phyloP scores from a whole-genome alignment of 2,888 invertebrate genomes.

The Chaitophorus viminalis region DNA sequence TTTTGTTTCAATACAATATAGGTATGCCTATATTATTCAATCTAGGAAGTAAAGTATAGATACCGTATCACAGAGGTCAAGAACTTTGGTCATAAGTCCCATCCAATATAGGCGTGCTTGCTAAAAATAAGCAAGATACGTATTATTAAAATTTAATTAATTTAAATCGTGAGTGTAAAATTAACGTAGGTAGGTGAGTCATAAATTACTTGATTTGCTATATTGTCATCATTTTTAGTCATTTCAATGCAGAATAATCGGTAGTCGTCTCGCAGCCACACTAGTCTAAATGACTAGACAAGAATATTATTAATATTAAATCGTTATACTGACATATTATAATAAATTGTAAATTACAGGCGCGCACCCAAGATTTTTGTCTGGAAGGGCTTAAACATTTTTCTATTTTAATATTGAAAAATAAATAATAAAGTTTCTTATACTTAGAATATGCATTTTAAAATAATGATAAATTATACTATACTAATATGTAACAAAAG shows the following conservation, averaged over 20 bases:
- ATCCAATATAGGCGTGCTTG: conserved; percentile 56
- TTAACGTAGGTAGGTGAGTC: not conserved
- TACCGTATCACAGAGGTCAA: conserved; percentile 63
- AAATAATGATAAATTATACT: no score
- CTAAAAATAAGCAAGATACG: conserved; percentile 48
- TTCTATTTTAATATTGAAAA: no score
- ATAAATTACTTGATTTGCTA: conserved; percentile 59
- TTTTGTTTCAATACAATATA: not conserved
- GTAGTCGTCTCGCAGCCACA: conserved; percentile 60
- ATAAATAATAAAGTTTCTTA: no score
- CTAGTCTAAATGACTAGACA: conserved; percentile 56
- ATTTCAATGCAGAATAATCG: conserved; percentile 60
- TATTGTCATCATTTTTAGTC: conserved; percentile 36
- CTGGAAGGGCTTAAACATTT: no score
- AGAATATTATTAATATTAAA: not conserved
- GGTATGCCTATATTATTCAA: no score
- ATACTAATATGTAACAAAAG: no score
- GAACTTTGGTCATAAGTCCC: conserved; percentile 44
- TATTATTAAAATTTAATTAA: not conserved
- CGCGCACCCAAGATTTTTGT: no score
- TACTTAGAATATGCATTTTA: no score
- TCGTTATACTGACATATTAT: not conserved
- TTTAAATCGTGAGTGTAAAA: not conserved
- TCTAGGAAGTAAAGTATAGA: conserved; percentile 60
- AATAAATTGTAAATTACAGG: no score